phyloP scores from a whole-genome alignment of 2,797 vertebrate species.

The Leontopithecus rosalia region DNA sequence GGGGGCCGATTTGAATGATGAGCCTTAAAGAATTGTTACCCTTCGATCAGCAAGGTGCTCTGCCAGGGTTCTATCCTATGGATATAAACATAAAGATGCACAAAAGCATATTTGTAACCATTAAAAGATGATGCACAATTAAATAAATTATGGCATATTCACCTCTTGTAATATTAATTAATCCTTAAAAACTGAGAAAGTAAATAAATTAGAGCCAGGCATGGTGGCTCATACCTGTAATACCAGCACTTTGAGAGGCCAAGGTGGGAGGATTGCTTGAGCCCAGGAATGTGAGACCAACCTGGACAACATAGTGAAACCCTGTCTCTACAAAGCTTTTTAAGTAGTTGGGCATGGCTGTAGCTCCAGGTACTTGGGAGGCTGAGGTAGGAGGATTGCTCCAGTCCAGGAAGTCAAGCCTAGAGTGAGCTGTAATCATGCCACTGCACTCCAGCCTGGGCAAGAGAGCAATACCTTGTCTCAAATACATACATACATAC shows the following conservation, averaged over 20 bases:
- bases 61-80: not conserved
- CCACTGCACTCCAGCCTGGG: not conserved
- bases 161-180: not conserved
- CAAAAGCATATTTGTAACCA: not conserved
- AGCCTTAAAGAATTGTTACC: not conserved
- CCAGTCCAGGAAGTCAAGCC: not conserved
- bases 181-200: not conserved
- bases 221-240: not conserved
- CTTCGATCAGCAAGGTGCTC: not conserved
- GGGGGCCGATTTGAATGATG: not conserved
- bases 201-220: not conserved
- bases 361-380: not conserved
- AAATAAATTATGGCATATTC: not conserved
- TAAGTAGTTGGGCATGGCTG: not conserved
- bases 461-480: not conserved
- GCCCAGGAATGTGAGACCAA: not conserved
- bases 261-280: not conserved
- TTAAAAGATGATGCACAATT: not conserved
- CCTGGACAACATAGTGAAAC: not conserved
- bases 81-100: not conserved
- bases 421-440: not conserved
- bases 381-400: not conserved
- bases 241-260: not conserved
- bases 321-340: not conserved
- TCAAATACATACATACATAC: not conserved